Evolutionary conservation across 2,888 invertebrate species (phyloP).

Genomic region (Xanthorhoe designata): DNA sequence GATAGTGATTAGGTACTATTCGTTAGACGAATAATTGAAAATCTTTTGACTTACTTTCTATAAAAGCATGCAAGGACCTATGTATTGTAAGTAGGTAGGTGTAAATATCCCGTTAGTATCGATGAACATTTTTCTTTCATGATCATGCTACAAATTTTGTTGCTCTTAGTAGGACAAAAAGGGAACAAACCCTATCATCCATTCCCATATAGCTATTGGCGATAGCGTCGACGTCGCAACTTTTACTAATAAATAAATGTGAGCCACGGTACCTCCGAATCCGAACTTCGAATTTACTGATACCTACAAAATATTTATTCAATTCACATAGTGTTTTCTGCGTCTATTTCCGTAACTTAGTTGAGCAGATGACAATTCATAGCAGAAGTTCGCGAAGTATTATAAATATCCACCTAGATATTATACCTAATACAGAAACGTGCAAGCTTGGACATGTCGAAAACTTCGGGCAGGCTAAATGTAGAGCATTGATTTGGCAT

Average conservation of each 20-base stretch:
- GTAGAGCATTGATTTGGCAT: constrained; percentile 26
- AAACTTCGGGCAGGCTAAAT: constrained; percentile 22
- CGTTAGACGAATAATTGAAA: too few species aligned
- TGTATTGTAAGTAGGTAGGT: too few species aligned
- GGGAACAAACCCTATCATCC: constrained; percentile 61
- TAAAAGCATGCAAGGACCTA: too few species aligned
- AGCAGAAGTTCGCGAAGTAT: background rate
- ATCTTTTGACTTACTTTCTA: too few species aligned
- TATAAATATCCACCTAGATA: background rate
- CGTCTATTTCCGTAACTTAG: constrained; percentile 2
- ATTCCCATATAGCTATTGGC: constrained; percentile 50
- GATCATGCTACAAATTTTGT: constrained; percentile 44
- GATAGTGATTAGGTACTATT: too few species aligned
- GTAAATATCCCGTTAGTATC: background rate
- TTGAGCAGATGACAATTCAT: background rate
- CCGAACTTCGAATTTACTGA: constrained; percentile 34
- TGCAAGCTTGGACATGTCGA: constrained; percentile 11
- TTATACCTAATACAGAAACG: constrained; percentile 8
- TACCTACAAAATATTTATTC: constrained; percentile 20
- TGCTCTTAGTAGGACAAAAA: constrained; percentile 64
- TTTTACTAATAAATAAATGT: constrained; percentile 41
- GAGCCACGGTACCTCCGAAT: constrained; percentile 33
- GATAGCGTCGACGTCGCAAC: constrained; percentile 48
- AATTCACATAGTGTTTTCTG: constrained; percentile 17
- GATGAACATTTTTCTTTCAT: constrained; percentile 16